Percentiles rank a stretch among this genome's conserved stretches.
These are phyloP conservation scores for Siderastrea radians DNA, from an alignment of 92 coral and sea anemone species.

Conservation along the genomic window DNA sequence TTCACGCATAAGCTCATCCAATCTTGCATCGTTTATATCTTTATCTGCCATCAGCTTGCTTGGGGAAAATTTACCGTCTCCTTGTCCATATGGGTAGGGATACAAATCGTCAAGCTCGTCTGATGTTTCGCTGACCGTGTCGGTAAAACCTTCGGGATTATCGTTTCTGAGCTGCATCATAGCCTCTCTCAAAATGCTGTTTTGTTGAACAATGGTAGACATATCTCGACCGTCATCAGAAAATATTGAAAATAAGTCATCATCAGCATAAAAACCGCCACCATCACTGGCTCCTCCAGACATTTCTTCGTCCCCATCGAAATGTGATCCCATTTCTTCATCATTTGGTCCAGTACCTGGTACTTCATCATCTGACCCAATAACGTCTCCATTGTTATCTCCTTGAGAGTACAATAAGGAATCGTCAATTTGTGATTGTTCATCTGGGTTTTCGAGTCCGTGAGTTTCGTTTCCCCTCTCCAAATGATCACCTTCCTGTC, in stretches of 20 bases:
- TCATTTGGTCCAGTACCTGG: neutral
- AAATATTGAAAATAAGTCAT: conserved; percentile 75
- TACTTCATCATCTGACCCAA: conserved; percentile 1
- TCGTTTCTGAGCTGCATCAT: conserved; percentile 64
- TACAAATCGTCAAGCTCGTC: conserved; percentile 69
- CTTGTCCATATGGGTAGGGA: conserved; percentile 3
- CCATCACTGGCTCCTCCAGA: neutral
- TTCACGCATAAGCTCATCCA: conserved; percentile 69
- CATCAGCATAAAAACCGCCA: conserved; percentile 36
- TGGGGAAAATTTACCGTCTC: conserved; percentile 42
- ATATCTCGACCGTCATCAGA: conserved; percentile 81
- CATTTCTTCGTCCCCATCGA: neutral
- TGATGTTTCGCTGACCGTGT: conserved; percentile 84
- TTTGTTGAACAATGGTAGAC: conserved; percentile 48
- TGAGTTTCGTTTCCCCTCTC: neutral
- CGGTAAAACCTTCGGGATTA: conserved; percentile 53
- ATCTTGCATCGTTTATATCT: conserved; percentile 72
- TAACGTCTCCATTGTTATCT: neutral
- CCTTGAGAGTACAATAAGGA: neutral
- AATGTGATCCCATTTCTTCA: neutral
- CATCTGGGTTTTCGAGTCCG: neutral
- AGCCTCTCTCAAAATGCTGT: conserved; percentile 63
- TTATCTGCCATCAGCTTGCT: conserved; percentile 75
- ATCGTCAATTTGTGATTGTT: neutral
- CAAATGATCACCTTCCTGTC: neutral